Evolutionary conservation across 2,113 vertebrate genomes (phyloP), one percentile per base, ranked within the genome.

Genomic region (Mionectes macconnelli): DNA sequence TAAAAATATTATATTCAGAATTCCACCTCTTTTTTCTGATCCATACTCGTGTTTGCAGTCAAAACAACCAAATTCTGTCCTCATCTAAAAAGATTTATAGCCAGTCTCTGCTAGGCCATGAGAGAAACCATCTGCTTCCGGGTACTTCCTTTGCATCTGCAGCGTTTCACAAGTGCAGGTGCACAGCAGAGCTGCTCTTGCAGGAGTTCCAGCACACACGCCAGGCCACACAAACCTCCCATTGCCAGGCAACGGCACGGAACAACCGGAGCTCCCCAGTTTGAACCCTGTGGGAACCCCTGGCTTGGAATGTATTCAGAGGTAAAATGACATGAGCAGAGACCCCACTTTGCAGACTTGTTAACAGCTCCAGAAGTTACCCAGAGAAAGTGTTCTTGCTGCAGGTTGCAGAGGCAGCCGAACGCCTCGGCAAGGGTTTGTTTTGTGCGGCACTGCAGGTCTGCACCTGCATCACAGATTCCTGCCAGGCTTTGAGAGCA

Each of bases 111-210:
- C 49, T 50, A 93, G 85, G 53, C 80, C 82, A 69, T 9, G 27
- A 85, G 57, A 78, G 78, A 91, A 96, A 77, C 75, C 76, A 94
- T 64, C 90, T 93, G 79, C 57, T 95, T 77, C 75, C 4, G n/a
- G 6, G 28, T 80, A 53, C 81, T 73, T 79, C 72, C 63, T 96
- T 94, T 94, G 92, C 90, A 94, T 94, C 67, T 86, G 92, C 88
- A 73, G 37, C 27, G 95, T 97, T 96, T 96, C 95, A 96, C 68
- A 97, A 80, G 85, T 93, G 94, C 95, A 96, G 96, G 92, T 97
- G 95, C 35, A 49, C 49, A 85, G 74, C 49, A 44, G 15, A 75
- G 90, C 84, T 87, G 47, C 60, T 84, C 37, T 93, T 68, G 56
- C 77, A 91, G 47, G 27, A 81, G 55, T 19, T 89, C 44, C 59